These are phyloP conservation scores for Cheilosia vernalis DNA, from an alignment of 2,888 invertebrate species.

Conservation along the genomic window DNA sequence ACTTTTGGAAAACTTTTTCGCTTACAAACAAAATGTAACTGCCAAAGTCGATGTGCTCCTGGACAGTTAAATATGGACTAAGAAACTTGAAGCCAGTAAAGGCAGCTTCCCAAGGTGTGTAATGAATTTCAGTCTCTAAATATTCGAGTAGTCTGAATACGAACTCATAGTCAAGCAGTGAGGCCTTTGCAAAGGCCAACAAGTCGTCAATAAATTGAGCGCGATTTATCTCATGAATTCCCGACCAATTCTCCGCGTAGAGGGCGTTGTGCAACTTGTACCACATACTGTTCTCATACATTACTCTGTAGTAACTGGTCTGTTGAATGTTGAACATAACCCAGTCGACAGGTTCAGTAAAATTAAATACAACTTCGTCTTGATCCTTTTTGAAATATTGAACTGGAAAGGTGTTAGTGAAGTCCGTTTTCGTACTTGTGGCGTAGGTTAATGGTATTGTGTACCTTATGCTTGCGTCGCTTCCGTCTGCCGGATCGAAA, in stretches of 20 bases:
- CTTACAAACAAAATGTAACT: conserved; percentile 84
- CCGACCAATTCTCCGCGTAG: conserved; percentile 69
- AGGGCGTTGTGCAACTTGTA: conserved; percentile 76
- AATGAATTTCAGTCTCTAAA: conserved; percentile 87
- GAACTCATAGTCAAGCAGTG: conserved; percentile 83
- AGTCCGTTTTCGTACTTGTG: conserved; percentile 77
- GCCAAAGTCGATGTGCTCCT: conserved; percentile 77
- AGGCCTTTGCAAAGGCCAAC: conserved; percentile 86
- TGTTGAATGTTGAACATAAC: conserved; percentile 80
- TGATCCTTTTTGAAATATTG: conserved; percentile 76
- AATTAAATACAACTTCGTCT: conserved; percentile 23
- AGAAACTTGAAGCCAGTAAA: conserved; percentile 83
- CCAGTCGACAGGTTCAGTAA: conserved; percentile 78
- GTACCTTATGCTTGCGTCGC: conserved; percentile 76
- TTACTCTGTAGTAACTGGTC: conserved; percentile 85
- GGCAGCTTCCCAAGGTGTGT: conserved; percentile 92
- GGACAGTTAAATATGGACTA: conserved; percentile 78
- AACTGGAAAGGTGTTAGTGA: conserved; percentile 77
- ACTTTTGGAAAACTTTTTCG: conserved; percentile 83
- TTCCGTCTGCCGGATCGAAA: conserved; percentile 74
- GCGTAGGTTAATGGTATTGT: conserved; percentile 80
- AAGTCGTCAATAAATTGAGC: conserved; percentile 91
- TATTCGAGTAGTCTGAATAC: conserved; percentile 88
- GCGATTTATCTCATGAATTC: conserved; percentile 85
- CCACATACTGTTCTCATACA: conserved; percentile 88